A percentile compares a stretch with the other conserved stretches of the same genome.
Evolutionary conservation across 92 coral and sea anemone species (phyloP).

Genomic region (Nematostella vectensis): DNA sequence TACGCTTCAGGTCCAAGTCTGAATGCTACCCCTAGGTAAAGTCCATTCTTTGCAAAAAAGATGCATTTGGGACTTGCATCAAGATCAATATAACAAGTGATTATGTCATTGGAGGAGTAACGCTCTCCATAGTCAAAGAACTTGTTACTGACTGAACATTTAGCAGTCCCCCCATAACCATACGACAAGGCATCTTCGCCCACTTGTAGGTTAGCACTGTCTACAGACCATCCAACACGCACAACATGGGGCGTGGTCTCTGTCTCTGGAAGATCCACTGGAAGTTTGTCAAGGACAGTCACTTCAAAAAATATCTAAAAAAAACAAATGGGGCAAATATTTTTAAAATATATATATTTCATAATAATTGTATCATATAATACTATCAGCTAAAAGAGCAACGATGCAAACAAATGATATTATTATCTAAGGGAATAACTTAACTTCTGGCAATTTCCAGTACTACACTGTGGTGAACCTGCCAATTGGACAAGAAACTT

Average conservation of each 20-base stretch:
- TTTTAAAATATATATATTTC: background rate
- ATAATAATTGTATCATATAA: background rate
- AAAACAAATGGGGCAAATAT: background rate
- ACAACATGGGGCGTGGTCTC: constrained; percentile 85
- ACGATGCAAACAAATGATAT: too few relatives aligned
- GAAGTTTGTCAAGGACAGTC: constrained; percentile 60
- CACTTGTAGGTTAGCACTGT: constrained; percentile 54
- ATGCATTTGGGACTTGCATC: constrained; percentile 64
- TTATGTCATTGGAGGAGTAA: constrained; percentile 63
- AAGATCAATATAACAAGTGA: constrained; percentile 75
- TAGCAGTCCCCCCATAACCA: constrained; percentile 98
- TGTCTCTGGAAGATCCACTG: constrained; percentile 71
- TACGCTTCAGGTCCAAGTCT: constrained; percentile 60
- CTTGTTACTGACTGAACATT: constrained; percentile 79
- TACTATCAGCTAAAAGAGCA: too few relatives aligned
- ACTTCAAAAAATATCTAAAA: constrained; percentile 87
- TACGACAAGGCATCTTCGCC: constrained; percentile 85
- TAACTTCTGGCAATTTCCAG: too few relatives aligned
- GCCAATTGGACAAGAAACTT: too few relatives aligned
- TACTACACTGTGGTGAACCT: too few relatives aligned
- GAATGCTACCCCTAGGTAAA: constrained; percentile 79
- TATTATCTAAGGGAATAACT: too few relatives aligned
- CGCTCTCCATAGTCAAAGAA: constrained; percentile 83
- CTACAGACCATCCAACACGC: constrained; percentile 92
- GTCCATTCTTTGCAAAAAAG: constrained; percentile 85